Evolutionary conservation across 2,113 vertebrate genomes (phyloP), one percentile per base, ranked within the genome.

Genomic region (Phylloscopus trochiloides): DNA sequence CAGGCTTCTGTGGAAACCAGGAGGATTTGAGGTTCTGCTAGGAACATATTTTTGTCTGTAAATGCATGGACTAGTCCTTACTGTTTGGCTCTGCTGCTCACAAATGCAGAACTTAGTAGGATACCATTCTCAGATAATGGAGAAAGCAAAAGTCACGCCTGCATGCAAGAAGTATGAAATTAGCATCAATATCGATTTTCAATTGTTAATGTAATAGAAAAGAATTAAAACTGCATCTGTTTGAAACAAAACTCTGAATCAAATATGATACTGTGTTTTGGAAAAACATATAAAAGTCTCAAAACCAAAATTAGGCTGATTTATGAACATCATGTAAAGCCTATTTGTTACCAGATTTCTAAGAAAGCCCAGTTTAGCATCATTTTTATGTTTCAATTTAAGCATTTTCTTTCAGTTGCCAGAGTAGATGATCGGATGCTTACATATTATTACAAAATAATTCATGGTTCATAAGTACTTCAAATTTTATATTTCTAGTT

Each of bases 401-500:
- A 62, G 6, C 17, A 36, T 61, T 82, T 93, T 66, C 45, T 90
- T 26, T 63, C 45, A 11, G 6, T 78, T 86, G 14, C 43, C 31
- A 59, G 18, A 50, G 26, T 82, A 75, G 28, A 73, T 67, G 34
- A 63, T 43, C 67, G 17, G 38, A 55, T 86, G 62, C 80, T 94
- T 96, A 54, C 36, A 55, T 80, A n/a, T 81, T 92, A 47, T 95
- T 79, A 61, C 18, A 50, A 68, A 94, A 83, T 4, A 62, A 54
- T 65, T 88, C 13, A 68, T 68, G 28, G 42, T 86, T 89, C 63
- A 36, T 75, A 77, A 91, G 20, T 66, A 42, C 55, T 94, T 92
- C 38, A 92, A 42, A 86, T 95, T 88, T 93, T 47, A 24, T 91
- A 63, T 75, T 96, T 94, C 29, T 87, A 20, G 31, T 79, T 92